phyloP scores from a whole-genome alignment of 2,888 invertebrate species.

The Tachina grossa region DNA sequence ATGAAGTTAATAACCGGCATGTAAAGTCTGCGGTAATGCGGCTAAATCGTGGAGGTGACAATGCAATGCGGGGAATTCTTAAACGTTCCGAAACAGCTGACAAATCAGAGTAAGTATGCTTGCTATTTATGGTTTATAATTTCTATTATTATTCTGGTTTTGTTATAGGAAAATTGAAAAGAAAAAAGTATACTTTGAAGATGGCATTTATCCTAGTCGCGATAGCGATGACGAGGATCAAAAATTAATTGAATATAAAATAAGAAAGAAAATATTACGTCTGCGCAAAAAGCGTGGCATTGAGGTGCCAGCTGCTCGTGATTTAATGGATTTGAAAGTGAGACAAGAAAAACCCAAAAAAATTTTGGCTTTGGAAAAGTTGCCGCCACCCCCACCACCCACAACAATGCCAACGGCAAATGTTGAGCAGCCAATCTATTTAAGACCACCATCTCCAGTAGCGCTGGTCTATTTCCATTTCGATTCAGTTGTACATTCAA shows the following conservation, averaged over 20 bases:
- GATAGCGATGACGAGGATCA: conserved; percentile 81
- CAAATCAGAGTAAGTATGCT: conserved; percentile 74
- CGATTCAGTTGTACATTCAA: conserved; percentile 78
- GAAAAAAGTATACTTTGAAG: conserved; percentile 80
- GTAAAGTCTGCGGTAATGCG: conserved; percentile 75
- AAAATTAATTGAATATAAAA: conserved; percentile 74
- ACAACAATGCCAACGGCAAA: conserved; percentile 75
- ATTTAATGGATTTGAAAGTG: conserved; percentile 65
- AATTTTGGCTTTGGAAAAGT: conserved; percentile 74
- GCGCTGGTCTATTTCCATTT: conserved; percentile 80
- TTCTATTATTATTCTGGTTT: not conserved
- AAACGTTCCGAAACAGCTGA: conserved; percentile 68
- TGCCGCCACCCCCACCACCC: conserved; percentile 78
- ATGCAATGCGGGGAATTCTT: conserved; percentile 73
- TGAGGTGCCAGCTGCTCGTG: conserved; percentile 61
- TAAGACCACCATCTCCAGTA: conserved; percentile 76
- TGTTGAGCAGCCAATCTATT: conserved; percentile 77
- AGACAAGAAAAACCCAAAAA: conserved; percentile 73
- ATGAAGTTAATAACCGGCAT: conserved; percentile 76
- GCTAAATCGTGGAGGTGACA: conserved; percentile 74
- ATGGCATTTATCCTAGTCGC: conserved; percentile 79
- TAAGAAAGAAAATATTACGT: conserved; percentile 75
- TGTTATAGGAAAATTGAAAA: conserved; percentile 74
- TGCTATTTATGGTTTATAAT: not conserved
- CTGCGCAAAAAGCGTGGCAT: conserved; percentile 74